Base-by-base conservation (phyloP, 1,140 invertebrate species). In the Lerema accius region DNA sequence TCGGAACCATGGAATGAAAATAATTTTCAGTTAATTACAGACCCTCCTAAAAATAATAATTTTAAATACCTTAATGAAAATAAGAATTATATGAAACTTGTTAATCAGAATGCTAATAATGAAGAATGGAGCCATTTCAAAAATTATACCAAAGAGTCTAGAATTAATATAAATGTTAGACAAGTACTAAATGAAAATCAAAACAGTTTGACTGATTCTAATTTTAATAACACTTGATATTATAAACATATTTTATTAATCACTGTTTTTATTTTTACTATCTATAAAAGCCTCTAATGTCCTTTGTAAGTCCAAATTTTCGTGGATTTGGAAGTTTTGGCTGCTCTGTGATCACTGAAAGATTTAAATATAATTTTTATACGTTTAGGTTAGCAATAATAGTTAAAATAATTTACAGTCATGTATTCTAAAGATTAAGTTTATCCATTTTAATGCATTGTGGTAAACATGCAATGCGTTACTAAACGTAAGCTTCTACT, bases 1-100 rank as follows among this genome's bases (percentile, higher is more conserved):
- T 65, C 67, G 10, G 58, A 78, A 23, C 80, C 90, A 11, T 95
- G 94, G 94, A 86, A 92, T 50, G 3, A 42, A 15, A 26, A 66
- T 5, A 26, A 46, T 32, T 42, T 50, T 26, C 43, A 46, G 45
- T 37, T 43, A 4, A 50, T 71, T 23, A 14, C 42, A 48, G 37
- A 61, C 15, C 66, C 50, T 53, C 13, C n/a, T n/a, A n/a, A n/a
- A n/a, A n/a, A n/a, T 6, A 15, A 16, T 14, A 68, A 40, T 28
- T 79, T 81, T 45, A 85, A 81, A 67, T 86, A 78, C 48, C 67
- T 82, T 50, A 10, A 78, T 53, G 32, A n/a, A n/a, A n/a, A 64
- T 60, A 37, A 78, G 42, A 32, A 74, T n/a, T 32, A 78, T 23
- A 46, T 75, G 17, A 11, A 10, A 53, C 45, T 50, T 26, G 67